A percentile compares a stretch with the other conserved stretches of the same genome.
These are phyloP conservation scores for Phyllostomus discolor DNA, from an alignment of 2,113 vertebrate genomes.

Conservation along the genomic window DNA sequence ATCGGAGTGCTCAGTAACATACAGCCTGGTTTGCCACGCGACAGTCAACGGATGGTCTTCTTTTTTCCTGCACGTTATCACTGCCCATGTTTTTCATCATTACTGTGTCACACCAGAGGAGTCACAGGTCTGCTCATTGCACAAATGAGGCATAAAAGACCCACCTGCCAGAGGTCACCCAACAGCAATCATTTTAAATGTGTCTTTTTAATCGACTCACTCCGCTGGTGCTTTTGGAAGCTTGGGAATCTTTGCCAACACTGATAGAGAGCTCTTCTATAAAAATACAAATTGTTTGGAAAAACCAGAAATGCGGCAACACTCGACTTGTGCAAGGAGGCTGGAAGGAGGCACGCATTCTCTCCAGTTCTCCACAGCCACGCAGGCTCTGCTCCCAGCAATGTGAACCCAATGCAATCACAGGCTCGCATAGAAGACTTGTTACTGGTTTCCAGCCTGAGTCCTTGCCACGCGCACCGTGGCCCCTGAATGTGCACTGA, in stretches of 20 bases:
- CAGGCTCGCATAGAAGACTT: too few relatives aligned
- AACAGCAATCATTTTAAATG: not conserved
- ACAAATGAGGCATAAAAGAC: not conserved
- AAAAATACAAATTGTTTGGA: not conserved
- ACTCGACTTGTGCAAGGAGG: not conserved
- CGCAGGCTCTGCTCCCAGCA: fast-evolving
- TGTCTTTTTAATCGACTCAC: not conserved
- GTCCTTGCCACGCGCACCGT: not conserved
- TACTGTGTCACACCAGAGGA: not conserved
- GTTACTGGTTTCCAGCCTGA: not conserved
- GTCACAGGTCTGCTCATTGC: not conserved
- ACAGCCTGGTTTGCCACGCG: not conserved
- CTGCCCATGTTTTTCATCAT: not conserved
- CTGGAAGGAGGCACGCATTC: not conserved
- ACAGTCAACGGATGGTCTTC: not conserved
- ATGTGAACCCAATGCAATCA: fast-evolving
- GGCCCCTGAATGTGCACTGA: fast-evolving
- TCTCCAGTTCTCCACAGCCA: not conserved
- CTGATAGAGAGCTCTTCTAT: not conserved
- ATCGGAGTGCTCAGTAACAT: not conserved
- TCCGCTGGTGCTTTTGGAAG: not conserved
- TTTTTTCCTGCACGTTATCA: not conserved
- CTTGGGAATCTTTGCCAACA: not conserved
- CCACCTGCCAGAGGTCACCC: not conserved
- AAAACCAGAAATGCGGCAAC: not conserved